Percentiles rank a stretch among this genome's conserved stretches.
Conservation (phyloP, 1,140 invertebrate species). For the Coptotermes formosanus region DNA sequence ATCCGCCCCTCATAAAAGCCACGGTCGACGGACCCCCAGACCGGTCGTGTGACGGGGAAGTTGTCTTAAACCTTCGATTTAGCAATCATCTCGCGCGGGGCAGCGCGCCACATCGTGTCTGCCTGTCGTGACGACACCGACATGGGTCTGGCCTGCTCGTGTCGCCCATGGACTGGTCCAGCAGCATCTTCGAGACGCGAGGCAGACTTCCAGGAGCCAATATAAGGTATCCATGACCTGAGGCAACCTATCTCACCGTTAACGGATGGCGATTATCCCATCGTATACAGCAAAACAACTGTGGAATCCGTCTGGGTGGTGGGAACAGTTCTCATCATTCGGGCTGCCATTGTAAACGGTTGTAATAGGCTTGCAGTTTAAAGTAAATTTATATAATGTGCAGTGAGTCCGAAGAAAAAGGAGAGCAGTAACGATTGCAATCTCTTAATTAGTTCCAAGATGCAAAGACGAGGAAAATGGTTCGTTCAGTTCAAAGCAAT, state of each 20-base stretch:
- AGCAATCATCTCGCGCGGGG: neutral
- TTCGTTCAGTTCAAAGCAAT: no score
- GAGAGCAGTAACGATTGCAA: neutral
- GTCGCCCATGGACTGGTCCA: constrained; percentile 14
- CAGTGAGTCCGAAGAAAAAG: no score
- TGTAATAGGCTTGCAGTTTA: no score
- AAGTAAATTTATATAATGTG: no score
- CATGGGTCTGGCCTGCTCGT: neutral
- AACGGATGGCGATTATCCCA: neutral
- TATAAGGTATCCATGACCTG: neutral
- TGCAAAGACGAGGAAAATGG: neutral
- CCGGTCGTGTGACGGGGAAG: neutral
- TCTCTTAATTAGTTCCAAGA: neutral
- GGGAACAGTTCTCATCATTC: neutral
- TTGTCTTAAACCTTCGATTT: neutral
- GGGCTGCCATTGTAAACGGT: neutral
- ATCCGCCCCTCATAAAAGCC: no score
- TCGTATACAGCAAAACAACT: no score
- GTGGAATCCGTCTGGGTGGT: neutral
- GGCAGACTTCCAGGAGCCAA: neutral
- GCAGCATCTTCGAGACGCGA: neutral
- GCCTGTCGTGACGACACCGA: neutral
- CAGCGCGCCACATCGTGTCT: neutral
- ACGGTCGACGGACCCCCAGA: neutral
- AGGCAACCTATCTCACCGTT: neutral